Evolutionary conservation across 2,797 vertebrate genomes (phyloP).

Genomic region (Mus caroli): DNA sequence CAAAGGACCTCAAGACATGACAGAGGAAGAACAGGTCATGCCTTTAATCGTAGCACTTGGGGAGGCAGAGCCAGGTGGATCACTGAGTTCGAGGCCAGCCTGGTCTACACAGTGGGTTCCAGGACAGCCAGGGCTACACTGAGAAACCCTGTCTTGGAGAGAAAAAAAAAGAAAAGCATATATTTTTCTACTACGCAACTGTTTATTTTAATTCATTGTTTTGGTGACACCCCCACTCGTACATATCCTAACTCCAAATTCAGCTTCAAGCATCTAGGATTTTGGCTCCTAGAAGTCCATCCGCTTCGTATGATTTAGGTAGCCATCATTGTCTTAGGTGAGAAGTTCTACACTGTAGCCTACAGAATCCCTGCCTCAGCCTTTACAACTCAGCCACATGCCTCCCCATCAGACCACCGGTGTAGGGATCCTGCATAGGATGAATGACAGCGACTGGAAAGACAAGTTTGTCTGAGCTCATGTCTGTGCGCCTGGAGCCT

Average conservation of each 20-base stretch:
- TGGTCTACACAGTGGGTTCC: neutral
- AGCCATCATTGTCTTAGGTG: neutral
- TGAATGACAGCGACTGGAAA: neutral
- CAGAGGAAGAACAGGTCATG: neutral
- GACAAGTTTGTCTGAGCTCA: neutral
- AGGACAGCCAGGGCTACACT: neutral
- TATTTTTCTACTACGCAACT: neutral
- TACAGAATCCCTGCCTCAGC: neutral
- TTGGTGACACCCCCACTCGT: neutral
- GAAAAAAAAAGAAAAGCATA: neutral
- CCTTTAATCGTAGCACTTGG: neutral
- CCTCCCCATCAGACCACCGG: neutral
- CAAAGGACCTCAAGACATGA: neutral
- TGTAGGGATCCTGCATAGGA: neutral
- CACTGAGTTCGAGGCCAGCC: neutral
- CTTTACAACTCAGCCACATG: neutral
- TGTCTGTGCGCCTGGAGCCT: neutral
- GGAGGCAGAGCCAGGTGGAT: neutral
- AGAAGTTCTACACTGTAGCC: neutral
- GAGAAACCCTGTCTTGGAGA: neutral
- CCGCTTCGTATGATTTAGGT: neutral
- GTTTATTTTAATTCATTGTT: neutral
- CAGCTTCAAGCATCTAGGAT: constrained; percentile 26
- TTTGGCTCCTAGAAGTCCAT: constrained; percentile 21
- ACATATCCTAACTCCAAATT: neutral